Evolutionary conservation across 1,140 invertebrate species (phyloP).

Genomic region (Fopius arisanus): DNA sequence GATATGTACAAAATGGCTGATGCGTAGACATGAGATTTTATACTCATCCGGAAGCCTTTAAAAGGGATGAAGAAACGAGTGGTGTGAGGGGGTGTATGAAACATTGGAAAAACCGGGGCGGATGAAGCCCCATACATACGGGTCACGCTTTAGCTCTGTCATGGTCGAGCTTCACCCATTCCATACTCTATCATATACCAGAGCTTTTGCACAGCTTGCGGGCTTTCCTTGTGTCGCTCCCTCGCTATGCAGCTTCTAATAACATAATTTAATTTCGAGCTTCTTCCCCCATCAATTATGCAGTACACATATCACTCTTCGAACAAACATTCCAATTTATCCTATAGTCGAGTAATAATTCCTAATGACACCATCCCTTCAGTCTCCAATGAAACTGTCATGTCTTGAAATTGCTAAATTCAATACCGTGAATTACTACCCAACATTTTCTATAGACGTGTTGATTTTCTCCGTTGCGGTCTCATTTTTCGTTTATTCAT

Average conservation of each 20-base stretch:
- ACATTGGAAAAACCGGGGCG: background rate
- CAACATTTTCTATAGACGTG: too few relatives aligned
- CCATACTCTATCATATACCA: background rate
- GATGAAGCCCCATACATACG: conserved; percentile 45
- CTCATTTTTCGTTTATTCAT: background rate
- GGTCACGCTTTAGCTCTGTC: conserved; percentile 41
- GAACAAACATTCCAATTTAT: too few relatives aligned
- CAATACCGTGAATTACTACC: too few relatives aligned
- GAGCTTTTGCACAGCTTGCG: conserved; percentile 25
- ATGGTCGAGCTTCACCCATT: background rate
- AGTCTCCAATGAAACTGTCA: too few relatives aligned
- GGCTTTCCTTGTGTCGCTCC: conserved; percentile 42
- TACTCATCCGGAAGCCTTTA: conserved; percentile 11
- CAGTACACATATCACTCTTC: background rate
- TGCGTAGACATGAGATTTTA: background rate
- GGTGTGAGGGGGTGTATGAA: background rate
- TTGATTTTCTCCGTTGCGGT: background rate
- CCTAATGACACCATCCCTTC: too few relatives aligned
- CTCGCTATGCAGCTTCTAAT: conserved; percentile 53
- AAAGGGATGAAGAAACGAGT: conserved; percentile 23
- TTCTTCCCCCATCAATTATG: background rate
- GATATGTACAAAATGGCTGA: background rate
- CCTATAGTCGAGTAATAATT: too few relatives aligned
- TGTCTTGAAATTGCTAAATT: too few relatives aligned
- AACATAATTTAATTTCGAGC: conserved; percentile 50